A percentile compares a stretch with the other conserved stretches of the same genome.
Evolutionary conservation across 2,888 invertebrate species (phyloP).

Genomic region (Nemotelus pantherinus): DNA sequence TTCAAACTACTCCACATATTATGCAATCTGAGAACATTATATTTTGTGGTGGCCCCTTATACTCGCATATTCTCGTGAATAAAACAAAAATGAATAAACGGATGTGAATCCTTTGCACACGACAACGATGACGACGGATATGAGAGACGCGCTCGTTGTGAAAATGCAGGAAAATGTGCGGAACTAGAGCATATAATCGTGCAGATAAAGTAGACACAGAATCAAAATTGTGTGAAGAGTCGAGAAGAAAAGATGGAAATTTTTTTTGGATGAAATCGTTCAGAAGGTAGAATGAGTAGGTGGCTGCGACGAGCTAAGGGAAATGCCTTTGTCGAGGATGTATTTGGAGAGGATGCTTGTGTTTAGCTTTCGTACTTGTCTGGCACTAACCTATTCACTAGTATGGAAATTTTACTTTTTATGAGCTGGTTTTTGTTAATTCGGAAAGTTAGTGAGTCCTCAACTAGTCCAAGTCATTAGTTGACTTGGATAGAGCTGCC

Average conservation of each 20-base stretch:
- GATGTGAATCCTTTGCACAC: conserved; percentile 40
- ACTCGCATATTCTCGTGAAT: conserved; percentile 34
- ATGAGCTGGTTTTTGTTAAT: conserved; percentile 34
- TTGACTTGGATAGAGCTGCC: neutral
- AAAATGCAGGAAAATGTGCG: conserved; percentile 39
- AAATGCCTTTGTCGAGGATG: neutral
- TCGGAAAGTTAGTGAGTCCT: neutral
- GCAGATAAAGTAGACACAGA: conserved; percentile 30
- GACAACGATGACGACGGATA: neutral
- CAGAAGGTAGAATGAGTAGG: neutral
- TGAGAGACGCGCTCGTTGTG: neutral
- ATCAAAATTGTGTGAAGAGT: conserved; percentile 24
- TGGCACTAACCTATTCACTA: conserved; percentile 25
- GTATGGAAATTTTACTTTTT: conserved; percentile 23
- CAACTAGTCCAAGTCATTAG: neutral
- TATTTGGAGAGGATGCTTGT: conserved; percentile 12
- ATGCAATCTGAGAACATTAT: conserved; percentile 42
- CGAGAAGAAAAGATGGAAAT: neutral
- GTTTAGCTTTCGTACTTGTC: conserved; percentile 14
- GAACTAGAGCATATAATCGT: conserved; percentile 43
- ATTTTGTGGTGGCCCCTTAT: conserved; percentile 43
- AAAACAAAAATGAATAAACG: conserved; percentile 45
- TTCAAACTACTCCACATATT: conserved; percentile 36
- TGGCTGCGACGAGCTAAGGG: neutral
- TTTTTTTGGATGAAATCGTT: no score